These are phyloP conservation scores for Apis mellifera DNA, from an alignment of 1,140 invertebrate genomes.

Conservation along the genomic window Amel_HAv3.1 CM009945.2:5126001-5126500, in stretches of 20 bases:
- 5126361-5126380: constrained; percentile 41
- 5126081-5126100: too few species aligned
- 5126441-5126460: constrained; percentile 52
- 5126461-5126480: constrained; percentile 34
- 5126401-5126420: constrained; percentile 40
- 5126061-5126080: too few species aligned
- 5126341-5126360: constrained; percentile 34
- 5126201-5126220: neutral
- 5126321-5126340: constrained; percentile 36
- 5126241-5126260: neutral
- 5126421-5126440: constrained; percentile 31
- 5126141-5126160: neutral
- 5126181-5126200: neutral
- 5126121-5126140: neutral
- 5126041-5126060: too few species aligned
- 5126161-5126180: neutral
- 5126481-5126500: constrained; percentile 24
- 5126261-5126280: constrained; percentile 40
- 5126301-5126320: constrained; percentile 15
- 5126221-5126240: neutral
- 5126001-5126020: too few species aligned
- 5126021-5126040: too few species aligned
- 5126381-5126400: constrained; percentile 44
- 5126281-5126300: constrained; percentile 42
- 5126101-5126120: too few species aligned